Conservation (phyloP, 2,797 vertebrate species). For the Helostoma temminkii region DNA sequence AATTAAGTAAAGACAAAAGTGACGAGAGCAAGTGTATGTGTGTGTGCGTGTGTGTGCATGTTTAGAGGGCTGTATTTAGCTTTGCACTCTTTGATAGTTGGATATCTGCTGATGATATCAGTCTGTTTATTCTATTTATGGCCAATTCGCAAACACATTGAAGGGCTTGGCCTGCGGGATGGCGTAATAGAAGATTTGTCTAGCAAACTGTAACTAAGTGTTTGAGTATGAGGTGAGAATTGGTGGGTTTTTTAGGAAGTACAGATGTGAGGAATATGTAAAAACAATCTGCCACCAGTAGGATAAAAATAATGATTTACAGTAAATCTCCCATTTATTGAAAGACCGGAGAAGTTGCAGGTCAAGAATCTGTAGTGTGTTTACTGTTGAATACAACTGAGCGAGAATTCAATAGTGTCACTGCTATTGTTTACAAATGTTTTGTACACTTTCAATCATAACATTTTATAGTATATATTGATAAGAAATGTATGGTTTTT, state of each 20-base stretch:
- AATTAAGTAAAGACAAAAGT: not conserved
- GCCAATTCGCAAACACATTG: constrained; percentile 38
- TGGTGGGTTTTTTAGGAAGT: not conserved
- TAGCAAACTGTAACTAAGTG: no score
- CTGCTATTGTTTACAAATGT: no score
- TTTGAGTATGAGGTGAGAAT: not conserved
- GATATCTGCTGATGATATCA: constrained; percentile 60
- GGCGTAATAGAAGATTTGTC: not conserved
- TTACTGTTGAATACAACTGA: no score
- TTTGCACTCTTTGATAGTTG: constrained; percentile 80
- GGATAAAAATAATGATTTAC: no score
- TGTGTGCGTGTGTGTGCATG: constrained; percentile 14
- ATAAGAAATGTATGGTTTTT: no score
- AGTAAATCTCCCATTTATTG: no score
- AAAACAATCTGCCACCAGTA: no score
- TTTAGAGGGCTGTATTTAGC: no score
- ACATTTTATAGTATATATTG: no score
- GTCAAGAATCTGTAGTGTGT: not conserved
- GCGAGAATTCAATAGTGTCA: no score
- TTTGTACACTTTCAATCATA: no score
- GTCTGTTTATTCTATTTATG: constrained; percentile 61
- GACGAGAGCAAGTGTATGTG: not conserved
- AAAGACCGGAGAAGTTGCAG: not conserved
- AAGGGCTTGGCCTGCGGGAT: not conserved
- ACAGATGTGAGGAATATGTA: no score